phyloP scores from a whole-genome alignment of 2,888 invertebrate species.

The Drosophila fulvimacula region DNA sequence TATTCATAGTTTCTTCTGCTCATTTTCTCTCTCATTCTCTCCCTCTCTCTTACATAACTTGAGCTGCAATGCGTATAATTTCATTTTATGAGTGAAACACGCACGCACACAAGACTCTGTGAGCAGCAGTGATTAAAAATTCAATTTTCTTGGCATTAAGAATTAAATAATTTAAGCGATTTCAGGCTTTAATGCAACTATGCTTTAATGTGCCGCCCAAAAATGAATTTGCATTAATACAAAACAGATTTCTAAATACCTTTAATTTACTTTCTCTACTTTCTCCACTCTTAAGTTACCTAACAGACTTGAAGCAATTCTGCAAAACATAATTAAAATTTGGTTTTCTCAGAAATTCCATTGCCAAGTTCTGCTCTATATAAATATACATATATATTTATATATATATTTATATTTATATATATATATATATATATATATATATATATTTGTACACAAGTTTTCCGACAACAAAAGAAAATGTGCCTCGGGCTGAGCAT shows the following conservation, averaged over 20 bases:
- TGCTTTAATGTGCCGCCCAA: conserved; percentile 1
- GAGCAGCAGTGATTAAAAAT: conserved; percentile 65
- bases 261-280: neutral
- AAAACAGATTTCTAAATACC: neutral
- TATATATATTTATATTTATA: too few species aligned
- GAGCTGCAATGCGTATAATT: conserved; percentile 65
- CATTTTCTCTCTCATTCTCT: conserved; percentile 12
- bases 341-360: conserved; percentile 7
- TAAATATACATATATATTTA: too few species aligned
- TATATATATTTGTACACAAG: neutral
- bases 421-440: too few species aligned
- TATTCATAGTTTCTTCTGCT: conserved; percentile 46
- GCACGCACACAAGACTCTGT: conserved; percentile 14
- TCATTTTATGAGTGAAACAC: conserved; percentile 54
- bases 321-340: conserved; percentile 25
- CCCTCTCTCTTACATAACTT: conserved; percentile 43
- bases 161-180: conserved; percentile 54
- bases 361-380: conserved; percentile 23
- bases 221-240: neutral
- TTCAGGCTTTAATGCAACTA: neutral
- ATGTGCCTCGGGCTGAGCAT: conserved; percentile 37
- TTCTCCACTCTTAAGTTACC: too few species aligned
- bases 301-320: neutral
- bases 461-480: conserved; percentile 15
- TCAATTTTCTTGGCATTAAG: conserved; percentile 58